These are phyloP conservation scores for Helogale parvula DNA, from an alignment of 2,113 vertebrate species.

Conservation along the genomic window DNA sequence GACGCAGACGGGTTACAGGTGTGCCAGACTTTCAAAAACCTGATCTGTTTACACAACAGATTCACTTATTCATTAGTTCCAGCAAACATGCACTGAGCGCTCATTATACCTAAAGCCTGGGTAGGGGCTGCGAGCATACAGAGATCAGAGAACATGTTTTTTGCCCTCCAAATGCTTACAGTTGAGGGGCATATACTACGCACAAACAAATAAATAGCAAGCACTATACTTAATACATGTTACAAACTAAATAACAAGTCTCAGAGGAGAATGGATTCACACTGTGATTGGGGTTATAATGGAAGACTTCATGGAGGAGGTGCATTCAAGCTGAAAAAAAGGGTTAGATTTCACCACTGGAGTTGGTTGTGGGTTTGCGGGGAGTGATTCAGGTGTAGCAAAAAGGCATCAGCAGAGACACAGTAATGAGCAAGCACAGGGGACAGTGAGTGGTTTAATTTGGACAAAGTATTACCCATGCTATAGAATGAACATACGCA, in stretches of 20 bases:
- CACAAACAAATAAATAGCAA: not conserved
- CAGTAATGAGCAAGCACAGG: not conserved
- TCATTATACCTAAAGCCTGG: not conserved
- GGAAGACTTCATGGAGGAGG: constrained; percentile 18
- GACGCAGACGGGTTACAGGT: constrained; percentile 67
- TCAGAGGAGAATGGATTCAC: not conserved
- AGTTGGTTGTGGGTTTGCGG: not conserved
- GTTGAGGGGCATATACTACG: not conserved
- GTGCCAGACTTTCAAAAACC: constrained; percentile 48
- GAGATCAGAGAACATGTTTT: not conserved
- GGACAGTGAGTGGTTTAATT: not conserved
- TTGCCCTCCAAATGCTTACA: not conserved
- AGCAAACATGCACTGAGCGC: not conserved
- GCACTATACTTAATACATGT: not conserved
- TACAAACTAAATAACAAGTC: not conserved
- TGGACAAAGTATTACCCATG: not conserved
- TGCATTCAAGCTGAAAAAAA: not conserved
- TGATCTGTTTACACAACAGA: constrained; percentile 69
- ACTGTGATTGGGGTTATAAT: not conserved
- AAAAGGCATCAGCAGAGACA: not conserved
- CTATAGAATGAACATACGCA: not conserved
- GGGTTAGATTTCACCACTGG: constrained; percentile 2
- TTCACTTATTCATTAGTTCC: constrained; percentile 47
- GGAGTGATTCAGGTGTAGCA: not conserved
- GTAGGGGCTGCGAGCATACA: not conserved